Percentiles rank a stretch among this genome's conserved stretches.
Conservation (phyloP, 2,113 vertebrate genomes). For the Menidia beryllina region DNA sequence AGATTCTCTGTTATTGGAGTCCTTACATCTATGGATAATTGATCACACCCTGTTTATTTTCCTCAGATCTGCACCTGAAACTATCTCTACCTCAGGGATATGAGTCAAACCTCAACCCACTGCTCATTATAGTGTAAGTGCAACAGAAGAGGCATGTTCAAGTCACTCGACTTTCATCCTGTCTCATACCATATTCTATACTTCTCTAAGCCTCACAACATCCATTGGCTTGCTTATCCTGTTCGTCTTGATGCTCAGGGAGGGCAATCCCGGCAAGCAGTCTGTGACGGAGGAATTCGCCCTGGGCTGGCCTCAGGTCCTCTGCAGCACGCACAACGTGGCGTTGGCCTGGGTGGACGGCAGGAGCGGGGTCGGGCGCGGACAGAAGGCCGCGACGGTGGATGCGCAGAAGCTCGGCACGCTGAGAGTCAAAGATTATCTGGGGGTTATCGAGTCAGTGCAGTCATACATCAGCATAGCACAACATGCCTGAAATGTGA, state of each 20-base stretch:
- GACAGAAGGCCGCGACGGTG: conserved; percentile 74
- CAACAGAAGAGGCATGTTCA: not conserved
- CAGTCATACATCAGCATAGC: conserved; percentile 8
- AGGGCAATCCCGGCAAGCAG: conserved; percentile 79
- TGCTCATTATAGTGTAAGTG: conserved; percentile 85
- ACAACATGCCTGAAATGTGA: not conserved
- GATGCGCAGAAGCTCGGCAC: conserved; percentile 79
- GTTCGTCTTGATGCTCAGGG: conserved; percentile 65
- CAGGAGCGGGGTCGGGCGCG: conserved; percentile 72
- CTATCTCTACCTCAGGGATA: conserved; percentile 82
- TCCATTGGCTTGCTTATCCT: conserved; percentile 7
- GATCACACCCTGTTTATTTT: conserved; percentile 27
- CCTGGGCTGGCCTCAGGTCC: conserved; percentile 83
- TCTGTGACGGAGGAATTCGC: conserved; percentile 82
- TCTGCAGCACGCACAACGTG: conserved; percentile 77
- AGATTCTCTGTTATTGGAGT: not conserved
- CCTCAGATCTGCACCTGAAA: conserved; percentile 83
- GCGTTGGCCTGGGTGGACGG: conserved; percentile 83
- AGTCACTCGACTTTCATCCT: conserved; percentile 3
- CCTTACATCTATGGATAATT: not conserved
- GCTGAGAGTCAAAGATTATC: conserved; percentile 80
- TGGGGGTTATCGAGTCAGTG: conserved; percentile 83
- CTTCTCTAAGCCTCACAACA: not conserved
- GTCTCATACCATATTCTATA: not conserved
- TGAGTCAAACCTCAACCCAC: conserved; percentile 80